Percentiles rank a stretch among this genome's conserved stretches.
Evolutionary conservation across 2,888 invertebrate species (phyloP).

Genomic region (Poecilus cupreus): DNA sequence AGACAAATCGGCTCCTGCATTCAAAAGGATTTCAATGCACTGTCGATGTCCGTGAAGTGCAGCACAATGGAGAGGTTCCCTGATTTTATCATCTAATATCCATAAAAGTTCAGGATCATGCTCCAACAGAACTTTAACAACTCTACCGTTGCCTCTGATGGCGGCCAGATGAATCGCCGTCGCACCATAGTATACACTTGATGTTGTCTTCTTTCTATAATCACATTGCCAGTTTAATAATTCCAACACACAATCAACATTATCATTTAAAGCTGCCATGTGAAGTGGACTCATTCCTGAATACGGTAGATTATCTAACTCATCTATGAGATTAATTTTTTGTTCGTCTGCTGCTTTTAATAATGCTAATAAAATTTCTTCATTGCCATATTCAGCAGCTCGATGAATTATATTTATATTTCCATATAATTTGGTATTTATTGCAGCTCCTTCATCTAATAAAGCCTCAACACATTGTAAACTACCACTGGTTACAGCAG

Average conservation of each 20-base stretch:
- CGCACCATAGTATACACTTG: conserved; percentile 64
- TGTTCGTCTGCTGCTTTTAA: conserved; percentile 72
- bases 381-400: conserved; percentile 76
- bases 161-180: conserved; percentile 75
- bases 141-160: conserved; percentile 71
- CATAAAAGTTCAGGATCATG: conserved; percentile 68
- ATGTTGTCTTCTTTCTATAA: conserved; percentile 6
- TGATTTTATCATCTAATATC: conserved; percentile 63
- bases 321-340: conserved; percentile 59
- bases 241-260: conserved; percentile 72
- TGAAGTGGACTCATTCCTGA: conserved; percentile 75
- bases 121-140: conserved; percentile 71
- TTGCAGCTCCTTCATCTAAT: conserved; percentile 73
- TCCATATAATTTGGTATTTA: conserved; percentile 72
- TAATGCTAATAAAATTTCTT: conserved; percentile 75
- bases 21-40: conserved; percentile 73
- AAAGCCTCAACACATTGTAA: conserved; percentile 73
- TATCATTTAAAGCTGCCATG: conserved; percentile 76
- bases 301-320: conserved; percentile 70
- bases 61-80: conserved; percentile 73
- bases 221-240: conserved; percentile 69
- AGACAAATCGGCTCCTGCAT: conserved; percentile 60
- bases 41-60: conserved; percentile 78
- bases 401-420: conserved; percentile 77
- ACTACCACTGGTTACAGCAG: conserved; percentile 72